phyloP scores from a whole-genome alignment of 2,797 vertebrate species.

The Halcyon chelicuti region DNA sequence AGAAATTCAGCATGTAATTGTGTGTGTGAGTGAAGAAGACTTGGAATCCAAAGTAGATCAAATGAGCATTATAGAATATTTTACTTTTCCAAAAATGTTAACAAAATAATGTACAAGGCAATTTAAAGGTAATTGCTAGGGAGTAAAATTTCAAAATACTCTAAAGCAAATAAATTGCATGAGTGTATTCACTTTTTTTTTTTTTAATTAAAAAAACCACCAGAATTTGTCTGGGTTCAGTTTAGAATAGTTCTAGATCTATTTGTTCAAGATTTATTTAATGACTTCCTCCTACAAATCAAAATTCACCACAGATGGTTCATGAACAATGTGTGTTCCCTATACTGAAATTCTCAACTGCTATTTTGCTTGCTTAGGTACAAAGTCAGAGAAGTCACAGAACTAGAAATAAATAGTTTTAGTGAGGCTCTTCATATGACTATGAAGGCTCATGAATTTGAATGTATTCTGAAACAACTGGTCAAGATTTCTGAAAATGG shows the following conservation, averaged over 20 bases:
- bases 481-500: neutral
- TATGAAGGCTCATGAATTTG: neutral
- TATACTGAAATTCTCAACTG: neutral
- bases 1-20: neutral
- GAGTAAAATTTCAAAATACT: neutral
- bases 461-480: neutral
- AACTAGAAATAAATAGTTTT: neutral
- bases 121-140: neutral
- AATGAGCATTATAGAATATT: neutral
- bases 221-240: neutral
- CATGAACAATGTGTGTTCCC: neutral
- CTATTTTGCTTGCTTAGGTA: neutral
- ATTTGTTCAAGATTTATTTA: neutral
- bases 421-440: neutral
- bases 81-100: neutral
- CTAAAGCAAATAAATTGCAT: neutral
- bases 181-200: neutral
- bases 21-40: neutral
- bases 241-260: neutral
- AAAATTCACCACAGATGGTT: neutral
- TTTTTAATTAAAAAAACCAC: fast-evolving
- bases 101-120: neutral
- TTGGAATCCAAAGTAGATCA: neutral
- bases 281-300: neutral
- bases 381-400: neutral